These are phyloP conservation scores for Cyprinus carpio DNA, from an alignment of 2,113 vertebrate genomes.

Conservation along the genomic window DNA sequence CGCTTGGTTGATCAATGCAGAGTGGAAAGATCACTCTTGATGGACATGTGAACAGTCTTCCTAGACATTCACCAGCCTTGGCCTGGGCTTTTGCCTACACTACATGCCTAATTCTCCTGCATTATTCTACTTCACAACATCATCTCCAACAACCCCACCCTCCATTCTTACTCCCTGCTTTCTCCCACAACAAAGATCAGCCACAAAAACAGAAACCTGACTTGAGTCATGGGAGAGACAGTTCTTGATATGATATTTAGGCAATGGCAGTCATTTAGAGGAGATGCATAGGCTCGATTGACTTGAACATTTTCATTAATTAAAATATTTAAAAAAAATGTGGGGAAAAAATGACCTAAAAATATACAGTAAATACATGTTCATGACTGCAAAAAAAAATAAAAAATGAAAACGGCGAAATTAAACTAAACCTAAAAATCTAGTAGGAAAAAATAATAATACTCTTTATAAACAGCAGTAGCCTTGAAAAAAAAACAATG, in stretches of 20 bases:
- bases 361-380: no score
- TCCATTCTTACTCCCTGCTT: conserved; percentile 38
- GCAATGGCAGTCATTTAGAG: conserved; percentile 71
- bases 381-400: no score
- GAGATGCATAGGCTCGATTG: conserved; percentile 13
- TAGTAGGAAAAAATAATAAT: no score
- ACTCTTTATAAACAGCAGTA: not conserved
- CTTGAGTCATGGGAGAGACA: conserved; percentile 51
- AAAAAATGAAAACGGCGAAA: no score
- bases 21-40: conserved; percentile 66
- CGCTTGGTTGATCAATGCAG: conserved; percentile 65
- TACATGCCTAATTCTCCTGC: conserved; percentile 63
- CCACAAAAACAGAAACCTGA: not conserved
- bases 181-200: not conserved
- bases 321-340: no score
- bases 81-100: conserved; percentile 57
- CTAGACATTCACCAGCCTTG: conserved; percentile 59
- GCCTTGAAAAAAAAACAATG: not conserved
- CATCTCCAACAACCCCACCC: no score
- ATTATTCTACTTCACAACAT: conserved; percentile 40
- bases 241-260: conserved; percentile 69
- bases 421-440: no score
- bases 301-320: no score
- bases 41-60: conserved; percentile 61
- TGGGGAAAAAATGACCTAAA: no score